phyloP scores from a whole-genome alignment of 2,113 vertebrate genomes.

The Eurystomus gularis region DNA sequence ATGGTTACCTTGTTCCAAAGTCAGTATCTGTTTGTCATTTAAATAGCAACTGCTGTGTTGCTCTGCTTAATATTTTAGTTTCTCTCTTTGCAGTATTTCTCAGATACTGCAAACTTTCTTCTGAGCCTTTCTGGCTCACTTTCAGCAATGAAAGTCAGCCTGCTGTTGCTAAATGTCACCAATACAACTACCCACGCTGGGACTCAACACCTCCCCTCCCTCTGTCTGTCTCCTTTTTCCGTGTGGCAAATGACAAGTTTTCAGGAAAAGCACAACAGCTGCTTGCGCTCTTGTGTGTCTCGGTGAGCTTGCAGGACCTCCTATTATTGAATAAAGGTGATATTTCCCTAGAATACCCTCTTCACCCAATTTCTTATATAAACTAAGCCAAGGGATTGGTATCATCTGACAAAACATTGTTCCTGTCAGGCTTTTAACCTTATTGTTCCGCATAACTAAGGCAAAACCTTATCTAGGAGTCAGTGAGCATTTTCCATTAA shows the following conservation, averaged over 20 bases:
- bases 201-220: conserved; percentile 60
- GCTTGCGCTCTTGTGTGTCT: neutral
- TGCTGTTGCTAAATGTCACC: conserved; percentile 63
- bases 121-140: conserved; percentile 40
- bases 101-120: conserved; percentile 32
- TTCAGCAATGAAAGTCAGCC: conserved; percentile 52
- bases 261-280: conserved; percentile 49
- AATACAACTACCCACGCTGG: conserved; percentile 19
- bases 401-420: neutral
- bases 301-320: neutral
- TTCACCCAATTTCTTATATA: neutral
- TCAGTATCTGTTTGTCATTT: neutral
- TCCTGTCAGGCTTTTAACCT: neutral
- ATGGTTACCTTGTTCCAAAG: neutral
- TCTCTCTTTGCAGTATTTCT: conserved; percentile 9
- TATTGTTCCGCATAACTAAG: neutral
- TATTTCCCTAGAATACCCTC: neutral
- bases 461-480: neutral
- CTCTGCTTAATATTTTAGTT: conserved; percentile 30
- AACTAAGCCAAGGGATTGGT: neutral
- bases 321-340: neutral
- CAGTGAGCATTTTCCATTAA: neutral
- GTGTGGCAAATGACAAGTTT: conserved; percentile 1
- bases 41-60: neutral
- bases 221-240: conserved; percentile 57